Base-by-base conservation (phyloP, 1,140 invertebrate species). In the Bradysia coprophila region DNA sequence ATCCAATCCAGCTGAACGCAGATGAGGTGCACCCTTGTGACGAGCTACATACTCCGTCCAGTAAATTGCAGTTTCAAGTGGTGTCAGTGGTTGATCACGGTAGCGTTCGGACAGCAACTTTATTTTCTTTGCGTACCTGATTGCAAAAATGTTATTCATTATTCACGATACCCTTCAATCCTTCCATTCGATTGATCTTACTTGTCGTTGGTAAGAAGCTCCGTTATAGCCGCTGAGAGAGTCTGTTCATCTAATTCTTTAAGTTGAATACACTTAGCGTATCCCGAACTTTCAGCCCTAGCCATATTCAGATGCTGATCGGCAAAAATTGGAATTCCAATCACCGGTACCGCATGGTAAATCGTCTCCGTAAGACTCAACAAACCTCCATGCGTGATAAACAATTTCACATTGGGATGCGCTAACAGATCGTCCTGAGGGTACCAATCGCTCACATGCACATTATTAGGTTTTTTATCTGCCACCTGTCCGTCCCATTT, bases 341-440 rank as follows among this genome's bases (percentile, higher is more conserved):
- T 39, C 61, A 80, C 69, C 2, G 80, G 78, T 15, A 76, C 68
- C 1, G 73, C 76, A 2, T 63, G 62, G 23, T 74, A 67, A 2
- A 76, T 55, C 0, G 69, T 68, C 49, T 83, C 79, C 8, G 69
- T 67, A 37, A 71, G 57, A 9, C 78, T 76, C 21, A 79, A 59
- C 5, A 76, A 59, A 16, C 66, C 66, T 40, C 63, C 65, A 43
- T 68, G 66, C 20, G 57, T 60, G 10, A 68, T 52, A 46, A 67
- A 68, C 10, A 50, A 9, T 22, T 42, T 44, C 5, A 48, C 44
- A 42, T 51, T 48, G 18, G 45, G 45, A 47, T 68, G 63, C 4
- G 47, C 68, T 38, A 76, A 47, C 46, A 76, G 54, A 48, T 73
- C 73, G 22, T 64, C 60, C 44, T 79, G 75, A 0, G 75, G 75